Percentiles rank a stretch among this genome's conserved stretches.
Evolutionary conservation across 2,113 vertebrate species (phyloP).

Genomic region (Erinaceus europaeus): DNA sequence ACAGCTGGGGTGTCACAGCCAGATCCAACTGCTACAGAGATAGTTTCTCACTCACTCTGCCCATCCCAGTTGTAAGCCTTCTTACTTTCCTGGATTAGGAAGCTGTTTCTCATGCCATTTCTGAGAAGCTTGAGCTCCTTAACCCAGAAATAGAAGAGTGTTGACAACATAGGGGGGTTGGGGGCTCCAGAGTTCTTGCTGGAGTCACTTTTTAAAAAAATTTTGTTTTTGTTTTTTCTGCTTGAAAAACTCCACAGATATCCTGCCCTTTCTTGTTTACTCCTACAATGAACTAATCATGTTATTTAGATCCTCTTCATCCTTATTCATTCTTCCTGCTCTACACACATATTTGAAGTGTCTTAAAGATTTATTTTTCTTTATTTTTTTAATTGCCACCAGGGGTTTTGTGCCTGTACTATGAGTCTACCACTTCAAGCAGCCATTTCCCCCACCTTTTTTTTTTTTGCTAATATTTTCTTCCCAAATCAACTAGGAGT

Average conservation of each 20-base stretch:
- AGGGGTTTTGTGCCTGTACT: too few relatives aligned
- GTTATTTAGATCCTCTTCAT: not conserved
- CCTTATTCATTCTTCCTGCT: not conserved
- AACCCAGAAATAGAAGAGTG: conserved; percentile 45
- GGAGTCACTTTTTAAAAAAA: too few relatives aligned
- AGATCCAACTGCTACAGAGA: not conserved
- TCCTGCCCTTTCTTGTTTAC: not conserved
- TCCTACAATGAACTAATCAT: not conserved
- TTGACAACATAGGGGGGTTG: not conserved
- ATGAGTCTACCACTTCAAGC: too few relatives aligned
- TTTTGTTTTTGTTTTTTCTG: not conserved
- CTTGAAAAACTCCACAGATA: not conserved
- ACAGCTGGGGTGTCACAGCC: not conserved
- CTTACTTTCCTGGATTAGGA: conserved; percentile 35
- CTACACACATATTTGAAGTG: not conserved
- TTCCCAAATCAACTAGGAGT: not conserved
- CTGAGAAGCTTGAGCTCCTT: conserved; percentile 46
- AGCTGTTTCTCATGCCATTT: not conserved
- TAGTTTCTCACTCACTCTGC: not conserved
- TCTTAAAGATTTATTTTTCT: too few relatives aligned
- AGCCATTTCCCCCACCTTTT: not conserved
- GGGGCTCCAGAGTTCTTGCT: too few relatives aligned
- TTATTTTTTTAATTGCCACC: too few relatives aligned
- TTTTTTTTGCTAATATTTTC: not conserved
- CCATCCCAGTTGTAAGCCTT: not conserved